Percentiles rank a stretch among this genome's conserved stretches.
These are phyloP conservation scores for Australoheros facetus DNA, from an alignment of 2,797 vertebrate genomes.

Conservation along the genomic window DNA sequence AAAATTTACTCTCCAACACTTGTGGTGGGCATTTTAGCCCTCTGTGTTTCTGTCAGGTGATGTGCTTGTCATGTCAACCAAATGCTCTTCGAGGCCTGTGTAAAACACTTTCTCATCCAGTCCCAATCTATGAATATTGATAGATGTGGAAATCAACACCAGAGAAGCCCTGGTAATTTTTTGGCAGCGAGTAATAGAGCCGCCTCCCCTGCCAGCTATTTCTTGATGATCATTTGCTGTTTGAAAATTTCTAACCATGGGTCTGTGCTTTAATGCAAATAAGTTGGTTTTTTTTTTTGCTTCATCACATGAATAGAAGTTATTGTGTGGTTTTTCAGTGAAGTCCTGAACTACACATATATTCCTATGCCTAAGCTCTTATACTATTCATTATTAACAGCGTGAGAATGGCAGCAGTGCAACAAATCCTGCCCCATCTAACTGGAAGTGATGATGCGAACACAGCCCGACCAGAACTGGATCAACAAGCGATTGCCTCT, in stretches of 20 bases:
- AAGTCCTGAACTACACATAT: not conserved
- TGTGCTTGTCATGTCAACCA: slow-evolving; percentile 58
- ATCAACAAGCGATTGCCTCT: slow-evolving; percentile 76
- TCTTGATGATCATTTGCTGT: slow-evolving; percentile 26
- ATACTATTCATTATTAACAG: slow-evolving; percentile 72
- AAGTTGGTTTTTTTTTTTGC: not conserved
- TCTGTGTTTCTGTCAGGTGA: slow-evolving; percentile 52
- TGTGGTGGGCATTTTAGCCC: slow-evolving; percentile 48
- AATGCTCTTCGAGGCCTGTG: slow-evolving; percentile 52
- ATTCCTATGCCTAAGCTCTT: slow-evolving; percentile 1
- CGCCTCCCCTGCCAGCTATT: slow-evolving; percentile 24
- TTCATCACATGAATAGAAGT: slow-evolving; percentile 1
- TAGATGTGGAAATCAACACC: slow-evolving; percentile 55
- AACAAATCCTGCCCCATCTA: slow-evolving; percentile 87
- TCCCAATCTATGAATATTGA: slow-evolving; percentile 72
- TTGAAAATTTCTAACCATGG: slow-evolving; percentile 16
- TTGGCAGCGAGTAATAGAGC: slow-evolving; percentile 45
- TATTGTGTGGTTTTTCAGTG: not conserved
- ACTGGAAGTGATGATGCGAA: slow-evolving; percentile 73
- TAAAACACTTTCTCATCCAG: slow-evolving; percentile 43
- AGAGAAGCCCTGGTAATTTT: slow-evolving; percentile 33
- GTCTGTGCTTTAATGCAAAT: not conserved
- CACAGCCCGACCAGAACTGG: slow-evolving; percentile 77
- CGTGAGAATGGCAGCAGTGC: slow-evolving; percentile 85
- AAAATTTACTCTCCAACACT: slow-evolving; percentile 27